Conservation (phyloP, 2,797 vertebrate genomes). For the Phataginus tricuspis region DNA sequence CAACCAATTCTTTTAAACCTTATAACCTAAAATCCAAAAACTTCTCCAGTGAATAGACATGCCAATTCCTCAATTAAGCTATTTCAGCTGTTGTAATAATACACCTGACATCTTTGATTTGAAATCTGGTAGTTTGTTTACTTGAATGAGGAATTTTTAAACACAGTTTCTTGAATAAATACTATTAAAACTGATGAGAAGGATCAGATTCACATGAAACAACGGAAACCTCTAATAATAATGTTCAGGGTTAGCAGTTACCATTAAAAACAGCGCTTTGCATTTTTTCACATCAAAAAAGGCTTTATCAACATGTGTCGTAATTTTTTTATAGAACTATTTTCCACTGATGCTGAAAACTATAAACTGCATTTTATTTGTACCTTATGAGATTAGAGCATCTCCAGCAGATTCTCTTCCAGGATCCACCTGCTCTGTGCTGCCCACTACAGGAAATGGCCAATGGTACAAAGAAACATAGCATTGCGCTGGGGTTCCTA, state of each 20-base stretch:
- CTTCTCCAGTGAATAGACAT: background rate
- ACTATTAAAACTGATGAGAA: background rate
- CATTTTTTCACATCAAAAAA: slow-evolving; percentile 5
- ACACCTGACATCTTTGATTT: background rate
- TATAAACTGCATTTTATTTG: slow-evolving; percentile 31
- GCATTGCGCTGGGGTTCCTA: background rate
- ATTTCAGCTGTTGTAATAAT: slow-evolving; percentile 38
- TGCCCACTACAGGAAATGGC: slow-evolving; percentile 79
- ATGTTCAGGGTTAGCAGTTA: background rate
- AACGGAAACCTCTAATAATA: background rate
- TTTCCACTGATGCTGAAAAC: slow-evolving; percentile 46
- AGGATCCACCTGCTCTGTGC: slow-evolving; percentile 74
- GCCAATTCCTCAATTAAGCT: slow-evolving; percentile 11
- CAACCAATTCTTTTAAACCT: slow-evolving; percentile 19
- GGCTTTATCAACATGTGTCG: background rate
- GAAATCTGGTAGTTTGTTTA: slow-evolving; percentile 9
- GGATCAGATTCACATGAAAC: background rate
- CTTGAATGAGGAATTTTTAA: slow-evolving; percentile 1
- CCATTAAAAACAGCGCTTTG: background rate
- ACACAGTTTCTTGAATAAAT: slow-evolving; percentile 48
- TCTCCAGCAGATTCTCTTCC: slow-evolving; percentile 7
- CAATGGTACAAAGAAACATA: slow-evolving; percentile 47
- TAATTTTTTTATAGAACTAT: slow-evolving; percentile 18
- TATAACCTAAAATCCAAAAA: slow-evolving; percentile 42
- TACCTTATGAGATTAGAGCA: slow-evolving; percentile 35